phyloP scores from a whole-genome alignment of 2,113 vertebrate genomes.

The Cavia porcellus region DNA sequence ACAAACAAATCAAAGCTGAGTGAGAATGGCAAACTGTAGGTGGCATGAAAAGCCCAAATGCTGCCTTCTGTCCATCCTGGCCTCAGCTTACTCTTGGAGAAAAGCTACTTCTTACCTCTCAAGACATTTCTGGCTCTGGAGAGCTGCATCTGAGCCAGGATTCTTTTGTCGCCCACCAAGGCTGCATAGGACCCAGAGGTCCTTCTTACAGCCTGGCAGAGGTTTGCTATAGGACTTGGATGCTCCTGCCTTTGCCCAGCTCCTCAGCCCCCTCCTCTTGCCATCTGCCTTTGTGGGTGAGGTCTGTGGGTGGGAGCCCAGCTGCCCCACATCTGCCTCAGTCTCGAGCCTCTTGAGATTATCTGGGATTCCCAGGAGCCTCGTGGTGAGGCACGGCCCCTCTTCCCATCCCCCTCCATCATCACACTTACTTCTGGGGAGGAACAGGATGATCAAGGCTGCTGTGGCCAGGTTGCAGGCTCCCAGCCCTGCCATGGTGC shows the following conservation, averaged over 20 bases:
- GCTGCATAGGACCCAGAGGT: neutral
- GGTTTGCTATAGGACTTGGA: neutral
- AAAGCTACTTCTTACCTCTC: neutral
- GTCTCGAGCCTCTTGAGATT: neutral
- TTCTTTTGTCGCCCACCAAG: neutral
- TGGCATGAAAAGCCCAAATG: neutral
- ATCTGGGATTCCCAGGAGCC: neutral
- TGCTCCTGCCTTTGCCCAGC: neutral
- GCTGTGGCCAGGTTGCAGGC: constrained; percentile 52
- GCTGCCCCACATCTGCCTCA: neutral
- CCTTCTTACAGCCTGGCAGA: neutral
- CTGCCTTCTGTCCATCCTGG: neutral
- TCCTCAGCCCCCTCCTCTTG: neutral
- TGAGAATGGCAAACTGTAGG: neutral
- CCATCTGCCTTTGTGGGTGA: neutral
- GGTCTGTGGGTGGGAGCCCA: neutral
- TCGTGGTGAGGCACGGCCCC: neutral
- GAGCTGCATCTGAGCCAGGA: neutral
- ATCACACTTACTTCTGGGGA: constrained; percentile 75
- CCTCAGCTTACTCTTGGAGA: neutral
- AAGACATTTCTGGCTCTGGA: neutral
- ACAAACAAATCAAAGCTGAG: constrained; percentile 1
- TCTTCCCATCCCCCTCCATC: neutral
- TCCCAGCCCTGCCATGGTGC: constrained; percentile 55
- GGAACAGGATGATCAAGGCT: constrained; percentile 65